Evolutionary conservation across 2,797 vertebrate genomes (phyloP), one percentile per base, ranked within the genome.

Genomic region (Lerista edwardsae): DNA sequence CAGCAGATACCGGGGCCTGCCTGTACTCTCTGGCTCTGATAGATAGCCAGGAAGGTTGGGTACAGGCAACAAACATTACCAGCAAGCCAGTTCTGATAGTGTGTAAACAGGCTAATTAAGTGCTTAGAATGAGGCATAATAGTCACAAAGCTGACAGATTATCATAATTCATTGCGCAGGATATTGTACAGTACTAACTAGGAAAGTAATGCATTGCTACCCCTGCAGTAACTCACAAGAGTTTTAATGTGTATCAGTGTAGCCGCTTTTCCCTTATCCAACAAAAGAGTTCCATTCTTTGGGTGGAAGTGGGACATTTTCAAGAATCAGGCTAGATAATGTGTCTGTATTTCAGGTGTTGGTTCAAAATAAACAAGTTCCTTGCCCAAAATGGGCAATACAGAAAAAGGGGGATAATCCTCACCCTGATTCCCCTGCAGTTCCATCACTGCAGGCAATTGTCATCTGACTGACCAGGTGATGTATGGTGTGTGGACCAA

Each of bases 11-110:
- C n/a, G n/a, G n/a, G n/a, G n/a, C n/a, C n/a, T n/a, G n/a, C n/a
- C n/a, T n/a, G n/a, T n/a, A 85, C 9, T 47, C 34, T 77, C 77
- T 80, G 36, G 36, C 21, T 62, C 68, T 41, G n/a, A 34, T 83
- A 10, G 55, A 85, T 41, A 31, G 34, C 1, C 1, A 75, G 87
- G 82, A 83, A 88, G 0, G 72, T 86, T 89, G 86, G 8, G 0
- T 89, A 86, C 69, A 89, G 23, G 57, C 62, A 76, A 57, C 61
- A 65, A 15, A 59, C 34, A 14, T 81, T 11, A 41, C 27, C 61
- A 59, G 31, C 27, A 61, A 27, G 51, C 74, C 59, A 47, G 27
- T 55, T 36, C 15, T 34, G 25, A 31, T 17, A 29, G 19, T 47
- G 15, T 15, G 55, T 51, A 79, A 47, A 12, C 57, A 41, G 29